Conservation (phyloP, 2,888 invertebrate species). For the Epinotia brunnichana region DNA sequence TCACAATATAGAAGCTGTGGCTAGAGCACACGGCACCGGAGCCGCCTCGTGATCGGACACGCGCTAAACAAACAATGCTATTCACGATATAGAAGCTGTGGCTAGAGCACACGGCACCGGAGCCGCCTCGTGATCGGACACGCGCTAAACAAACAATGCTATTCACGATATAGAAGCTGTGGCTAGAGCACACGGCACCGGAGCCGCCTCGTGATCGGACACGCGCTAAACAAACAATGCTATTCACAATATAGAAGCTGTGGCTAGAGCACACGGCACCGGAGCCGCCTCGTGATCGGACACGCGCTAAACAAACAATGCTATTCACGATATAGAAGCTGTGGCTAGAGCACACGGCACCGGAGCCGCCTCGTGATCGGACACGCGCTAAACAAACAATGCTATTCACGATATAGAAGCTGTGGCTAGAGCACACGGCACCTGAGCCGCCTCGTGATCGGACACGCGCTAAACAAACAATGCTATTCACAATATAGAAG, state of each 20-base stretch:
- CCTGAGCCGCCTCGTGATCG: conserved; percentile 21
- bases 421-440: conserved; percentile 34
- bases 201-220: conserved; percentile 19
- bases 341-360: conserved; percentile 35
- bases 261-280: conserved; percentile 35
- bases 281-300: conserved; percentile 20
- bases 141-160: conserved; percentile 27
- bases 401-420: background rate
- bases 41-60: conserved; percentile 21
- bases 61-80: conserved; percentile 21
- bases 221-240: conserved; percentile 27
- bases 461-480: conserved; percentile 31
- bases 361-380: conserved; percentile 20
- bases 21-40: conserved; percentile 35
- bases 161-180: conserved; percentile 6
- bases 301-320: conserved; percentile 28
- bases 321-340: conserved; percentile 1
- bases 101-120: conserved; percentile 36
- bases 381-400: conserved; percentile 30
- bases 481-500: background rate
- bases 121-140: conserved; percentile 18
- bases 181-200: conserved; percentile 36
- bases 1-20: conserved; percentile 12
- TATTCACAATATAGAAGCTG: conserved; percentile 6
- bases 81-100: conserved; percentile 11